Evolutionary conservation across 2,797 vertebrate genomes (phyloP), one percentile per base, ranked within the genome.

Genomic region (Enteromius treurensis): DNA sequence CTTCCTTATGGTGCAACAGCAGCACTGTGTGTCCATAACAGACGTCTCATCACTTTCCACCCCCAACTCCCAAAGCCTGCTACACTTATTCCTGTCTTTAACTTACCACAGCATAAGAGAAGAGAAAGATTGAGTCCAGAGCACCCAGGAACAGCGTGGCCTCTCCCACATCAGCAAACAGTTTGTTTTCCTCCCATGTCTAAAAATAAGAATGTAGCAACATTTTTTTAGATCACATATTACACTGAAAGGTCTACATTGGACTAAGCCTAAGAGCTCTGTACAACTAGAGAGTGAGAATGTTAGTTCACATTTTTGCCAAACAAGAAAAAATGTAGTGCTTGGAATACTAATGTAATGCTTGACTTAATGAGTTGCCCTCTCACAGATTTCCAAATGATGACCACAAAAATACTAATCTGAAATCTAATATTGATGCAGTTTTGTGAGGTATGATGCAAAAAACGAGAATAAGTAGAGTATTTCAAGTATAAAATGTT

Each of bases 91-190:
- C 6, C 45, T 42, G 65, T 70, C 70, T 32, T 55, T 5, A 60
- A 95, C 97, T 95, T 91, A 99, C 98, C 95, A 96, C 90, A 10
- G 98, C 98, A 14, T 99, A 99, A 2, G 97, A 97, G 91, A 99
- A 97, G 75, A 99, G 96, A 89, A 99, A 99, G 86, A 99, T 94
- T 58, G 98, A 97, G 88, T 99, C 98, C 90, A 99, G 79, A 0
- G 91, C 95, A 47, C 98, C 98, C 19, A 99, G 90, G 86, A 99
- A 99, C 47, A 99, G 93, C 2, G 97, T 99, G 77, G 98, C 98
- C 87, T 96, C 93, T 84, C 95, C 90, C 11, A 91, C 84, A 75
- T 93, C 90, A 29, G 93, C 91, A 91, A 99, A 99, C 85, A 99
- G 91, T 73, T 65, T 93, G 89, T 94, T 96, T 34, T 92, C 91